A percentile compares a stretch with the other conserved stretches of the same genome.
Conservation (phyloP, 1,140 invertebrate genomes). For the Papilio aristodemus region DNA sequence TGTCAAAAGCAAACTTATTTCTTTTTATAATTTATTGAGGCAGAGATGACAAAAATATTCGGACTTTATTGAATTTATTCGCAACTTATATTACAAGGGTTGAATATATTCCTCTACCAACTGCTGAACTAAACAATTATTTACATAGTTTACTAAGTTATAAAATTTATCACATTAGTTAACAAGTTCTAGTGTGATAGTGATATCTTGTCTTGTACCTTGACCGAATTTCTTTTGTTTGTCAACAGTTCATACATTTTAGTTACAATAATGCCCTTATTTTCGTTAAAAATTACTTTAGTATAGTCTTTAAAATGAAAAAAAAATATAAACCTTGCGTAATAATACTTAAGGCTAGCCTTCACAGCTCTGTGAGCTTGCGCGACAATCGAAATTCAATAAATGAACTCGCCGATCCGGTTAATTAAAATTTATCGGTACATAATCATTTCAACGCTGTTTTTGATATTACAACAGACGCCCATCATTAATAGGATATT, state of each 20-base stretch:
- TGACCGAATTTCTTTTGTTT: background rate
- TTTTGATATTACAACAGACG: background rate
- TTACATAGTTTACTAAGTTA: too few species aligned
- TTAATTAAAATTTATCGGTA: constrained; percentile 52
- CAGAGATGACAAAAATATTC: background rate
- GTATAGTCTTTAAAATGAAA: constrained; percentile 16
- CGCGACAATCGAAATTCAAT: constrained; percentile 55
- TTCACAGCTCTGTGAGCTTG: constrained; percentile 68
- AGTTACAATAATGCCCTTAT: constrained; percentile 11
- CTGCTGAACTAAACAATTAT: too few species aligned
- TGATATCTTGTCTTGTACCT: background rate
- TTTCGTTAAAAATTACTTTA: background rate
- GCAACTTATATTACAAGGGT: too few species aligned
- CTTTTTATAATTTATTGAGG: background rate
- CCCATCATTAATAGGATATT: too few species aligned
- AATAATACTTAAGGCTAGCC: constrained; percentile 49
- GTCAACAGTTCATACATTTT: background rate
- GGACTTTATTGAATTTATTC: too few species aligned
- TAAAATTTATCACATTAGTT: background rate
- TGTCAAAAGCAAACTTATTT: too few species aligned
- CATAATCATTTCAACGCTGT: background rate
- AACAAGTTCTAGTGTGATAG: background rate
- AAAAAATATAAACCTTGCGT: constrained; percentile 48
- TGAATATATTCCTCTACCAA: too few species aligned
- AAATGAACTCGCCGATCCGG: constrained; percentile 62